These are phyloP conservation scores for Leptodactylus fuscus DNA, from an alignment of 2,113 vertebrate species.

Conservation along the genomic window DNA sequence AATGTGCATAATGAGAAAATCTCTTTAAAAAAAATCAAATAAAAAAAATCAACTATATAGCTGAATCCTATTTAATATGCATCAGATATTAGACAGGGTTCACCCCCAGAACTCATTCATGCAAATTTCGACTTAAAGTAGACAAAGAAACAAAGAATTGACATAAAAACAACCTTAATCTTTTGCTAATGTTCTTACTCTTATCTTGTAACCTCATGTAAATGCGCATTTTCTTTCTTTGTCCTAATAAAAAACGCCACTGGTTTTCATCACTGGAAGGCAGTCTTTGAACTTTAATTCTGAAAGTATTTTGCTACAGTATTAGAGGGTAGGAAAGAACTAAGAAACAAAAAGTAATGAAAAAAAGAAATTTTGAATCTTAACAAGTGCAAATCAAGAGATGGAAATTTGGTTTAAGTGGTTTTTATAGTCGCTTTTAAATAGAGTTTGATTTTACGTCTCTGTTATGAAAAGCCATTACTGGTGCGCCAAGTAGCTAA, in stretches of 20 bases:
- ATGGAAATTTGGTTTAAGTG: neutral
- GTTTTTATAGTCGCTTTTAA: conserved; percentile 30
- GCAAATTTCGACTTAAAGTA: too few species aligned
- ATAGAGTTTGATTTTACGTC: conserved; percentile 35
- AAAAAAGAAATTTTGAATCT: neutral
- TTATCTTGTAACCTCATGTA: neutral
- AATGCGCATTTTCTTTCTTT: neutral
- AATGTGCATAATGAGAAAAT: too few species aligned
- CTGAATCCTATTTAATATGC: too few species aligned
- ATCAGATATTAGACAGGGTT: too few species aligned
- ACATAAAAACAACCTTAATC: too few species aligned
- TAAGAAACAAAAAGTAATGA: neutral
- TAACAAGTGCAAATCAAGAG: conserved; percentile 14
- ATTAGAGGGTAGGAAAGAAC: neutral
- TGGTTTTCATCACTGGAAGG: neutral
- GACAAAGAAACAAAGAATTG: too few species aligned
- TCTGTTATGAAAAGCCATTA: conserved; percentile 35
- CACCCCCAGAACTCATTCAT: too few species aligned
- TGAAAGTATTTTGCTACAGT: neutral
- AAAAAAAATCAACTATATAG: too few species aligned
- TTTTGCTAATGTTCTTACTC: neutral
- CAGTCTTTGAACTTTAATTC: neutral
- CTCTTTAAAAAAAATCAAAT: too few species aligned
- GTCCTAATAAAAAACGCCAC: neutral
- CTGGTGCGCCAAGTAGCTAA: neutral